A percentile compares a stretch with the other conserved stretches of the same genome.
Conservation (phyloP, 2,888 invertebrate genomes). For the Torymus tubicola region DNA sequence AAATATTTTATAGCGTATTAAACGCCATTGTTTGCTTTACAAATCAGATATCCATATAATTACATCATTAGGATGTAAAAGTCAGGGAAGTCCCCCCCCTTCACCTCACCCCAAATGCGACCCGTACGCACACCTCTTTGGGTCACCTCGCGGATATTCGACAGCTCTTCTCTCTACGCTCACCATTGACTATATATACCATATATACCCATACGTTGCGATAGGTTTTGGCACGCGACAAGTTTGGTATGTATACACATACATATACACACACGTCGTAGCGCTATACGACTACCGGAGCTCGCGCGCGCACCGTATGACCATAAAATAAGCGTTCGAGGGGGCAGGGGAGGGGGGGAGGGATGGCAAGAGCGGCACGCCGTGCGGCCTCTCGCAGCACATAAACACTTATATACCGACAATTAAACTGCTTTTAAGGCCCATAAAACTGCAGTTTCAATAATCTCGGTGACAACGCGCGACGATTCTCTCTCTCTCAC, state of each 20-base stretch:
- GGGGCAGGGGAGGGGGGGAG: conserved; percentile 63
- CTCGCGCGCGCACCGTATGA: conserved; percentile 70
- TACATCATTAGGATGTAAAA: conserved; percentile 6
- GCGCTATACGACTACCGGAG: conserved; percentile 49
- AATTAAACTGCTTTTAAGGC: conserved; percentile 77
- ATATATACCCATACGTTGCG: conserved; percentile 57
- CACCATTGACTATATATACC: no score
- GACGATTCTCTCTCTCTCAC: conserved; percentile 64
- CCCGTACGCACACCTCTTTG: no score
- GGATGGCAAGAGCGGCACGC: not conserved
- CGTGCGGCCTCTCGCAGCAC: conserved; percentile 68
- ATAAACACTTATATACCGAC: conserved; percentile 77
- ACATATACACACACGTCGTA: not conserved
- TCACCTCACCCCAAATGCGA: not conserved
- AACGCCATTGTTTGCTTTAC: conserved; percentile 33
- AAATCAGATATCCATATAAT: conserved; percentile 39
- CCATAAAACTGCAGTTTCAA: conserved; percentile 74
- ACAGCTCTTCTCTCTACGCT: no score
- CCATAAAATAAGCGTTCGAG: conserved; percentile 76
- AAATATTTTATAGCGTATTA: conserved; percentile 41
- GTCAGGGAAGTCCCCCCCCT: not conserved
- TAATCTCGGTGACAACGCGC: conserved; percentile 75
- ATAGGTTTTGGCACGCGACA: conserved; percentile 75
- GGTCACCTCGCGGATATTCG: no score
- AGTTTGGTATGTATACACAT: conserved; percentile 62